phyloP scores from a whole-genome alignment of 2,797 vertebrate genomes.

The Thalassophryne amazonica region DNA sequence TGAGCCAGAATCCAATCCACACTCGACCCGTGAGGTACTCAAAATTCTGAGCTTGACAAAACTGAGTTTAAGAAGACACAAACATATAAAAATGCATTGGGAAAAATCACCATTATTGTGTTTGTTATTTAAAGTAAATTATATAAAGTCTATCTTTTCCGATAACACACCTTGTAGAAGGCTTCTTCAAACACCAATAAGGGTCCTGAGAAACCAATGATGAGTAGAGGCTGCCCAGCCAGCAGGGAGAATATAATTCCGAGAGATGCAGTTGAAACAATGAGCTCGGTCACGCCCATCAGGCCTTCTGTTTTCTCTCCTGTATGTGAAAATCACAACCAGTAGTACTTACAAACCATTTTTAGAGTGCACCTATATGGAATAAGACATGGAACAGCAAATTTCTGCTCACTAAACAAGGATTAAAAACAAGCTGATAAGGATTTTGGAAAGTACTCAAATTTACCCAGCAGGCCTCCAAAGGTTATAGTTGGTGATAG shows the following conservation, averaged over 20 bases:
- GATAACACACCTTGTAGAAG: conserved; percentile 87
- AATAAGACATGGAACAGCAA: background rate
- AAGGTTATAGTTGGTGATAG: conserved; percentile 96
- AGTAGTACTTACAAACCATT: background rate
- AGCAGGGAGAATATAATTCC: conserved; percentile 92
- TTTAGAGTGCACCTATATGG: background rate
- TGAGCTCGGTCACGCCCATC: conserved; percentile 97
- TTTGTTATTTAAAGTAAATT: background rate
- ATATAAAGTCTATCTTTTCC: background rate
- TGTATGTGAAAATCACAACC: conserved; percentile 41
- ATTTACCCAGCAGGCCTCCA: conserved; percentile 90
- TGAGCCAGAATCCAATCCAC: conserved; percentile 97
- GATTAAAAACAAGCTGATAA: too few species aligned
- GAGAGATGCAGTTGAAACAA: conserved; percentile 91
- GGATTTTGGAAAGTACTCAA: background rate
- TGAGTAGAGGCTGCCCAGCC: conserved; percentile 92
- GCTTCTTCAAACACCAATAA: conserved; percentile 97
- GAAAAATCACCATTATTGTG: too few species aligned
- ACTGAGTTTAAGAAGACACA: conserved; percentile 69
- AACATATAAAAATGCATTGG: background rate
- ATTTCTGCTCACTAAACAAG: background rate
- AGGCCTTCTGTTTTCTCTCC: conserved; percentile 96
- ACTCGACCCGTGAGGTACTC: conserved; percentile 96
- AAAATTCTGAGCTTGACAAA: conserved; percentile 89
- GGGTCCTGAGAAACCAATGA: conserved; percentile 95